Evolutionary conservation across 2,888 invertebrate genomes (phyloP).

Genomic region (Apeira syringaria): DNA sequence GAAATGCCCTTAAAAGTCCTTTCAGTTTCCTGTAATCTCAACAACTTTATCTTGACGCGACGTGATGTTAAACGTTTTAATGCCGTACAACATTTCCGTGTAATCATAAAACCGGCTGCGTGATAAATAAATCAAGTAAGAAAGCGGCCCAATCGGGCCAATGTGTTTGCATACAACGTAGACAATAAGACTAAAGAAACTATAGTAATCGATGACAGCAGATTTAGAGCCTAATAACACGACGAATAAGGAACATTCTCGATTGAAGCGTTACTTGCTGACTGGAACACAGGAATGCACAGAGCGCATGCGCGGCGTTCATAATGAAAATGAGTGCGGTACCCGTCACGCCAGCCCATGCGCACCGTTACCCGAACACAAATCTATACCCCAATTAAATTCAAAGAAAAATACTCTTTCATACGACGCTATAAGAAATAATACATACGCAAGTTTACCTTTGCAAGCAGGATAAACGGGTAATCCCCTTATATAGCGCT

Average conservation of each 20-base stretch:
- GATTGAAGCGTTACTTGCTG: slow-evolving; percentile 12
- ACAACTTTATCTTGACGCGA: slow-evolving; percentile 1
- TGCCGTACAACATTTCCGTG: slow-evolving; percentile 20
- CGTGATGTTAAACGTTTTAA: slow-evolving; percentile 7
- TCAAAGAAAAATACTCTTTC: slow-evolving; percentile 39
- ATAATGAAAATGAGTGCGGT: slow-evolving; percentile 60
- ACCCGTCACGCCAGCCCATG: slow-evolving; percentile 55
- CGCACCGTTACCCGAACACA: slow-evolving; percentile 52
- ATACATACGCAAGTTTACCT: slow-evolving; percentile 23
- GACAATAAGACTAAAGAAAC: slow-evolving; percentile 2
- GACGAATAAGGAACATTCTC: slow-evolving; percentile 9
- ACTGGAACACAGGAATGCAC: slow-evolving; percentile 55
- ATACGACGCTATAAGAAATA: slow-evolving; percentile 34
- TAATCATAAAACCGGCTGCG: slow-evolving; percentile 25
- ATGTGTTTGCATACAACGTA: slow-evolving; percentile 38
- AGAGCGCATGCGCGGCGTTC: slow-evolving; percentile 52
- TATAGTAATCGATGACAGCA: not conserved
- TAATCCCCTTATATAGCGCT: slow-evolving; percentile 38
- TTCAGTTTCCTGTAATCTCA: slow-evolving; percentile 3
- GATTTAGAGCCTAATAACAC: slow-evolving; percentile 4
- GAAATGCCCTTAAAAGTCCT: not conserved
- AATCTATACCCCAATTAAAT: slow-evolving; percentile 23
- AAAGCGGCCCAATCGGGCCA: slow-evolving; percentile 43
- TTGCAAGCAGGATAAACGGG: slow-evolving; percentile 29
- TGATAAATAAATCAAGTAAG: slow-evolving; percentile 32